Conservation (phyloP, 2,113 vertebrate species). For the Spea multiplicata region DNA sequence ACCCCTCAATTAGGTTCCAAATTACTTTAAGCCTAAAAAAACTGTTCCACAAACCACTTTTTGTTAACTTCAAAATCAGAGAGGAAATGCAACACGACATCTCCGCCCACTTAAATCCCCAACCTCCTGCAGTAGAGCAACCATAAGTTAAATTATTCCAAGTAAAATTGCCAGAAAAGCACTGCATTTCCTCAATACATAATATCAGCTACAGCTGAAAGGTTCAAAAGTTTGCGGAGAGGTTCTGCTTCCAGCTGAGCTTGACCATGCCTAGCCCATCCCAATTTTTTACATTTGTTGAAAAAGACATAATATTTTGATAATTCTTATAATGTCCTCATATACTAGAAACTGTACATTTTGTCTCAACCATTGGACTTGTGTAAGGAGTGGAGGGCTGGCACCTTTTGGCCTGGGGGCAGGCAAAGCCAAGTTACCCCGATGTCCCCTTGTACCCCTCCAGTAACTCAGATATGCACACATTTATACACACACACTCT, state of each 20-base stretch:
- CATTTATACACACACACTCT: too few species aligned
- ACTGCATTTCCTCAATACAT: conserved; percentile 18
- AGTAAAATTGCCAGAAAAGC: conserved; percentile 1
- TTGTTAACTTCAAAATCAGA: conserved; percentile 36
- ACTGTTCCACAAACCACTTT: conserved; percentile 33
- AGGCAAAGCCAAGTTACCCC: too few species aligned
- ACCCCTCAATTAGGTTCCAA: neutral
- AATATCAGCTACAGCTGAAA: conserved; percentile 5
- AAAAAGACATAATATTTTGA: neutral
- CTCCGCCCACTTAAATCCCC: conserved; percentile 18
- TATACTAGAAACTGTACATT: too few species aligned
- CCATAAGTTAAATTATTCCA: conserved; percentile 33
- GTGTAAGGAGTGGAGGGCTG: too few species aligned
- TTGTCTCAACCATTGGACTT: too few species aligned
- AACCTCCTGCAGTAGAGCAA: conserved; percentile 14
- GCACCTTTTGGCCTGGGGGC: too few species aligned
- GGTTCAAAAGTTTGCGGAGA: conserved; percentile 19
- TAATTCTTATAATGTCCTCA: too few species aligned
- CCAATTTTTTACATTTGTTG: neutral
- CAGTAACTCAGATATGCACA: too few species aligned
- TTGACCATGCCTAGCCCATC: conserved; percentile 7
- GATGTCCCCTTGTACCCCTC: too few species aligned
- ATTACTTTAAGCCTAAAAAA: conserved; percentile 7
- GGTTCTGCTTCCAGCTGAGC: neutral
- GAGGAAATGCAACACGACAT: conserved; percentile 40